These are phyloP conservation scores for Ethmia dodecea DNA, from an alignment of 2,888 invertebrate genomes.

Conservation along the genomic window DNA sequence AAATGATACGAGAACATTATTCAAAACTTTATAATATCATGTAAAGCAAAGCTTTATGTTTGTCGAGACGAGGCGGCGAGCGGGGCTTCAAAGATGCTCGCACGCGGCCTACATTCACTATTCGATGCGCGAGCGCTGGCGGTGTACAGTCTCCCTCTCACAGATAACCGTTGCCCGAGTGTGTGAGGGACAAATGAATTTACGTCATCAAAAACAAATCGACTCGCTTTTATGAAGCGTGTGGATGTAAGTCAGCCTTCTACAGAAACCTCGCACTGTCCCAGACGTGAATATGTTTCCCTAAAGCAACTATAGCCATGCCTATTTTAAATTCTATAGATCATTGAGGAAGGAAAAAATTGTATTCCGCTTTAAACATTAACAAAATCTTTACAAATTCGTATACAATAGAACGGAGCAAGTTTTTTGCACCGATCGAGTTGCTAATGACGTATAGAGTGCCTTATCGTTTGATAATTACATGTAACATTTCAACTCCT, in stretches of 20 bases:
- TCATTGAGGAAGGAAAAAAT: too few species aligned
- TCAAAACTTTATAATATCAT: conserved; percentile 20
- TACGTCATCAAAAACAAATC: conserved; percentile 46
- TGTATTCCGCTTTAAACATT: too few species aligned
- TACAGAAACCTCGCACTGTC: conserved; percentile 41
- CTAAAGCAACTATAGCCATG: too few species aligned
- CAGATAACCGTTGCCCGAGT: conserved; percentile 23
- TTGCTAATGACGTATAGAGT: too few species aligned
- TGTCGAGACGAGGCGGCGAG: conserved; percentile 57
- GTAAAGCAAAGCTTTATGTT: conserved; percentile 51
- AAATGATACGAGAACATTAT: background rate
- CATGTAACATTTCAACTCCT: too few species aligned
- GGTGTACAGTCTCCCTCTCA: conserved; percentile 47
- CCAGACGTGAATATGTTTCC: conserved; percentile 6
- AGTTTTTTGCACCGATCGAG: too few species aligned
- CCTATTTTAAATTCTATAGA: too few species aligned
- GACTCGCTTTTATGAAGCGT: conserved; percentile 34
- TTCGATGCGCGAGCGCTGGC: conserved; percentile 60
- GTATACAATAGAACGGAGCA: too few species aligned
- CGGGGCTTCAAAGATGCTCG: conserved; percentile 71
- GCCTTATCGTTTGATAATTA: too few species aligned
- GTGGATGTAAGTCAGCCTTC: conserved; percentile 36
- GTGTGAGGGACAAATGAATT: conserved; percentile 34
- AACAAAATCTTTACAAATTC: too few species aligned
- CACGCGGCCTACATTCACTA: conserved; percentile 72